Evolutionary conservation across 2,113 vertebrate species (phyloP).

Genomic region (Apteryx mantelli): DNA sequence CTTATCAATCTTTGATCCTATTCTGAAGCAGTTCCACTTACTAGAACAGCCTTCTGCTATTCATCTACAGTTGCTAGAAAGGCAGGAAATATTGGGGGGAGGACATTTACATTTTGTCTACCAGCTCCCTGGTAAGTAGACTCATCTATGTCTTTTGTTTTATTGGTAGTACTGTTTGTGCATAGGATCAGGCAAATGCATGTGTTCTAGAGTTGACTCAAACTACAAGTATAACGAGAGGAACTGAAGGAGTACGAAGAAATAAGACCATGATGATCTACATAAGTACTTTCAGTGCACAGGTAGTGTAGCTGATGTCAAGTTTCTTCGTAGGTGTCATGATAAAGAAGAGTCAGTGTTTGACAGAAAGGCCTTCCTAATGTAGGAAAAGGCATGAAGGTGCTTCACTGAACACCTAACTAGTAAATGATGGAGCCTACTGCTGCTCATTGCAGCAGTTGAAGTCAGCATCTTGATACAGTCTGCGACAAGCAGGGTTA

Average conservation of each 20-base stretch:
- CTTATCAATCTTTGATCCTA: not conserved
- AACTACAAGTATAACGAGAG: not conserved
- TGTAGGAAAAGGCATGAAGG: not conserved
- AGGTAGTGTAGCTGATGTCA: not conserved
- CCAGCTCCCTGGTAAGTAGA: not conserved
- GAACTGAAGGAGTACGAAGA: not conserved
- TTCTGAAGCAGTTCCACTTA: not conserved
- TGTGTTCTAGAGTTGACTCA: not conserved
- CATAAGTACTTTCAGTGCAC: not conserved
- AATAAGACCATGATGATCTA: not conserved
- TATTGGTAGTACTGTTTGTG: not conserved
- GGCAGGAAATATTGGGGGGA: not conserved
- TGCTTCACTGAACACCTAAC: not conserved
- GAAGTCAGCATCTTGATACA: not conserved
- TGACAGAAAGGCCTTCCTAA: not conserved
- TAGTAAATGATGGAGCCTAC: rapidly evolving
- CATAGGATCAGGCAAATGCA: not conserved
- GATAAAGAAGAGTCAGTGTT: rapidly evolving
- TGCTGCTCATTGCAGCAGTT: not conserved
- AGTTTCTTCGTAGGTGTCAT: not conserved
- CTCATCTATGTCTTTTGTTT: not conserved
- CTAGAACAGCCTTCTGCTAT: not conserved
- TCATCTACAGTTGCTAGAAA: slow-evolving; percentile 24
- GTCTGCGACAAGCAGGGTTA: not conserved
- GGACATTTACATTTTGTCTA: not conserved